Conservation (phyloP, 2,113 vertebrate genomes). For the Scalopus aquaticus region DNA sequence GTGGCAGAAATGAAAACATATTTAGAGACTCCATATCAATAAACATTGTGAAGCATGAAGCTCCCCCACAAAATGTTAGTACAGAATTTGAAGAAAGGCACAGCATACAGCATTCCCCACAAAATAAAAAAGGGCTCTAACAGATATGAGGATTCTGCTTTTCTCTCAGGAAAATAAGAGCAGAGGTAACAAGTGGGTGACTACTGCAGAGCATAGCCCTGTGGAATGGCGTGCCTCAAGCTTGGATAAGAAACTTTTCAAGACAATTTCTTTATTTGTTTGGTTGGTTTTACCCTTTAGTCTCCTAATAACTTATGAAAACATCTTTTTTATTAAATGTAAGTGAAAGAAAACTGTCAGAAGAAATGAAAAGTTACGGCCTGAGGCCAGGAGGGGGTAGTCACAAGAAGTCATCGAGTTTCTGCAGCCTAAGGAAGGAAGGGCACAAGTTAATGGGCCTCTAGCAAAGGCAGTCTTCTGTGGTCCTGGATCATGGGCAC, state of each 20-base stretch:
- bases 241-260: neutral
- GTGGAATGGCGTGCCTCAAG: too few relatives aligned
- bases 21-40: neutral
- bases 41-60: neutral
- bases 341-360: neutral
- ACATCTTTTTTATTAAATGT: neutral
- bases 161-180: neutral
- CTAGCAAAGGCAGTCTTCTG: neutral
- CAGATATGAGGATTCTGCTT: neutral
- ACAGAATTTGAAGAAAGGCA: neutral
- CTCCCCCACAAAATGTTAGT: neutral
- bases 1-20: neutral
- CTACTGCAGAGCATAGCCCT: neutral
- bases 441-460: neutral
- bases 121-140: neutral
- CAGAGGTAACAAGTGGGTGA: neutral
- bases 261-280: neutral
- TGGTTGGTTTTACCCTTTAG: neutral
- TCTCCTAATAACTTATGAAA: neutral
- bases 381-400: neutral
- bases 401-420: neutral
- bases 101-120: neutral
- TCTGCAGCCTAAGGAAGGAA: neutral
- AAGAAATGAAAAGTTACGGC: neutral
- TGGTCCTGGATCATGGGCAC: neutral